Evolutionary conservation across 2,113 vertebrate species (phyloP), one percentile per base, ranked within the genome.

Genomic region (Hoplias malabaricus): DNA sequence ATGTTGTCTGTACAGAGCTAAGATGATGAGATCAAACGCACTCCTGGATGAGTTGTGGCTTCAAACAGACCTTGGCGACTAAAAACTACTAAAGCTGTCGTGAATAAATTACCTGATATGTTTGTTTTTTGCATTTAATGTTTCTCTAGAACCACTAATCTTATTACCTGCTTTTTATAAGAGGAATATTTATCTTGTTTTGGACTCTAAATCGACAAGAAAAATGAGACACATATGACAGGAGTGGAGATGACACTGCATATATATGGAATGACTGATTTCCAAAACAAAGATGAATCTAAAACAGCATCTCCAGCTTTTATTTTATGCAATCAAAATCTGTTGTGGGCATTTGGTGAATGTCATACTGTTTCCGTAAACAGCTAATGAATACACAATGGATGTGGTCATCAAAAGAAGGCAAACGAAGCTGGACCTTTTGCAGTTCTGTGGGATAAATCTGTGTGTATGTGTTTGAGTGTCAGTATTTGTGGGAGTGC

Each of bases 21-120:
- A 71, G 6, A 1, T 14, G 79, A 72, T 72, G 42, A 69, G 80
- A 78, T 73, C 75, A 69, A 46, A 81, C 25, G 29, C 5, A 25
- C 63, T 69, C 21, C 8, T 69, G 63, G 40, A 61, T 31, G 23
- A 42, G 62, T 70, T 36, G 33, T 8, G 19, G 27, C 48, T 81
- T 77, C 40, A 75, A 40, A 61, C 34, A 16, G 54, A 61, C 12
- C 23, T 12, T 53, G 29, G 31, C 40, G 7, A 50, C 19, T 75
- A 36, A 34, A 42, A 29, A 48, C 12, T 48, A 40, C n/a, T 23
- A 31, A 29, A 38, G 16, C 31, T 5, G 21, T 66, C 9, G 40
- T 42, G 19, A 53, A 46, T 42, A 53, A 78, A 69, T 46, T 16
- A 23, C 11, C 5, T 48, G 21, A 75, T 65, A 23, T 75, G 34